A percentile compares a stretch with the other conserved stretches of the same genome.
Conservation (phyloP, 1,140 invertebrate genomes). For the Contarinia nasturtii region DNA sequence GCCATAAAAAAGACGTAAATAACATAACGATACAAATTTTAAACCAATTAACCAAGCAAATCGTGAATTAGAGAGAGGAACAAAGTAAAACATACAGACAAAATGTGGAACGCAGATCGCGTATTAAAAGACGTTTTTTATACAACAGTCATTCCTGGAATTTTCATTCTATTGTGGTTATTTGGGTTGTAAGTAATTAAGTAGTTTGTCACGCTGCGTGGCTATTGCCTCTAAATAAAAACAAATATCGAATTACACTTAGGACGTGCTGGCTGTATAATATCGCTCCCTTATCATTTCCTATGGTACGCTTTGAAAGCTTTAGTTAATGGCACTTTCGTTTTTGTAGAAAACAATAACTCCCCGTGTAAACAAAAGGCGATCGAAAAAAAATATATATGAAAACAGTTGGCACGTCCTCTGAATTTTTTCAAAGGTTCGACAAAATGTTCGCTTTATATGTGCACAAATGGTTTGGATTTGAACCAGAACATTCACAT, state of each 20-base stretch:
- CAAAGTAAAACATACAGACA: not conserved
- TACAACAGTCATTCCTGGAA: not conserved
- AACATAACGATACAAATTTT: no score
- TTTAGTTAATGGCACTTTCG: no score
- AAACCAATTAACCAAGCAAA: no score
- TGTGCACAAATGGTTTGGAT: no score
- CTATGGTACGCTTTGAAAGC: no score
- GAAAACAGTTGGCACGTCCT: not conserved
- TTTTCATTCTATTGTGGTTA: not conserved
- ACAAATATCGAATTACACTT: no score
- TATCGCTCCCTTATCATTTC: no score
- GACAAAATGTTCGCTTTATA: no score
- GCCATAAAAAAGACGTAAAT: no score
- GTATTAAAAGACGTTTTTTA: not conserved
- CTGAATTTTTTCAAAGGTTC: not conserved
- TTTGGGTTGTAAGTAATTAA: not conserved
- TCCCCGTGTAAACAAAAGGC: not conserved
- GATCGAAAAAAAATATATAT: no score
- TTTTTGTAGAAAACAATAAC: not conserved
- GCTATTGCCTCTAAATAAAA: not conserved
- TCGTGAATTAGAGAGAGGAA: not conserved
- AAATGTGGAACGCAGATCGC: not conserved
- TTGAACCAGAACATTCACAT: no score
- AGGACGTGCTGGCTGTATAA: no score
- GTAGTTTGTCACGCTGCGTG: not conserved